Evolutionary conservation across 2,888 invertebrate species (phyloP), one percentile per base, ranked within the genome.

Genomic region (Crossocerus cetratus): DNA sequence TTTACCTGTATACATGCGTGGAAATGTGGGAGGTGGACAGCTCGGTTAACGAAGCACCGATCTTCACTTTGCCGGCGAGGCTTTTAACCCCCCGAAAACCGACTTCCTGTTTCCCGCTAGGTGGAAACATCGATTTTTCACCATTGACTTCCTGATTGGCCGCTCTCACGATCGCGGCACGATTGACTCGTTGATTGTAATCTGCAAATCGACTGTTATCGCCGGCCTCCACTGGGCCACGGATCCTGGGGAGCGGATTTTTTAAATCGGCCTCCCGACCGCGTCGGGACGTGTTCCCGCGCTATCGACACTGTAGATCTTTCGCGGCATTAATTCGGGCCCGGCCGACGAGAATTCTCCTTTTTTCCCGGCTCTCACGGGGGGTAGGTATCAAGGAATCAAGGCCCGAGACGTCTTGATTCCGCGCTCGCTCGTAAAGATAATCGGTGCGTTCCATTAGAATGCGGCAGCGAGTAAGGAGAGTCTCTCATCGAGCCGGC

Each of bases 401-500:
- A 32, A 32, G 32, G 5, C 32, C 11, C 75, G 67, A 44, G 76
- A 81, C 67, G 74, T 78, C 74, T 81, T 81, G 78, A 81, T 78
- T 73, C 53, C 65, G 67, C 43, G 63, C 56, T 16, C 53, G 70
- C 72, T 81, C 74, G 76, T 76, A 69, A 78, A 81, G 69, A 74
- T 75, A 81, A 81, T 80, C 80, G 81, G 59, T 76, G 61, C 66
- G 73, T 70, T 69, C 73, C 77, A 77, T 80, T 80, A 80, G 76
- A 70, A 76, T 65, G 74, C 68, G 72, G 64, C 55, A 43, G 76
- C 11, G n/a, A 32, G 64, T 72, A 74, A 80, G 74, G 76, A 65
- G 62, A 45, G 21, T 65, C 65, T 68, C 49, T 45, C 13, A 16
- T 18, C 20, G 49, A 56, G 45, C 61, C 23, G 45, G 32, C 32